These are phyloP conservation scores for Parauchenoglanis punctatus DNA, from an alignment of 2,797 vertebrate genomes.

Conservation along the genomic window DNA sequence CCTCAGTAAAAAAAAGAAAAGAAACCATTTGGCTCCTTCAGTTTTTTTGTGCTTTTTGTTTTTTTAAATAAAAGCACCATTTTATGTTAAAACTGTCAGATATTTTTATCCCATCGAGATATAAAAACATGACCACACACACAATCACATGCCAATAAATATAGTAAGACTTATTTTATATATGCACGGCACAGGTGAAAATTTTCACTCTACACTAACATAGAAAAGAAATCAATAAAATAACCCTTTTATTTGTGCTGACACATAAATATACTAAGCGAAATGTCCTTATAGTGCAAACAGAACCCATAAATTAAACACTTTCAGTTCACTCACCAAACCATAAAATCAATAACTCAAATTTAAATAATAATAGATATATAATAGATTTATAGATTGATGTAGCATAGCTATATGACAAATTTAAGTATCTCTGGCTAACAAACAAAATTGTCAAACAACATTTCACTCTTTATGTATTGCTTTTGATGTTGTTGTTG, in stretches of 20 bases:
- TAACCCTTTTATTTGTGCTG: not conserved
- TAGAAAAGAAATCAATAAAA: not conserved
- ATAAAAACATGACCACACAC: not conserved
- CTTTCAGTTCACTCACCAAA: too few relatives aligned
- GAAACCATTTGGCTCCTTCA: not conserved
- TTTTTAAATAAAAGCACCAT: not conserved
- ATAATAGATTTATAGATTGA: too few relatives aligned
- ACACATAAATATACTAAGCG: not conserved
- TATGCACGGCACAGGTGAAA: not conserved
- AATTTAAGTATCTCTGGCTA: too few relatives aligned
- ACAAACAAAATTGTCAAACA: too few relatives aligned
- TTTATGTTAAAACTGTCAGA: not conserved
- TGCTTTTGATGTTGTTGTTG: too few relatives aligned
- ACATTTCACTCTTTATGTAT: too few relatives aligned
- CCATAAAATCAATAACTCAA: too few relatives aligned
- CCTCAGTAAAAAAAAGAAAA: not conserved
- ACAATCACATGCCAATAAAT: not conserved
- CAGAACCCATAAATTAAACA: too few relatives aligned
- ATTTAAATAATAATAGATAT: too few relatives aligned
- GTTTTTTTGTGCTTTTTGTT: not conserved
- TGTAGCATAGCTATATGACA: too few relatives aligned
- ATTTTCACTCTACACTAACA: not conserved
- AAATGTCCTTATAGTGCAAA: constrained; percentile 16
- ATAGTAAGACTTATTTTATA: not conserved
- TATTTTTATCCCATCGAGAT: not conserved